Percentiles rank a stretch among this genome's conserved stretches.
phyloP scores from a whole-genome alignment of 2,113 vertebrate genomes.

The Boulengeromyrus knoepffleri region DNA sequence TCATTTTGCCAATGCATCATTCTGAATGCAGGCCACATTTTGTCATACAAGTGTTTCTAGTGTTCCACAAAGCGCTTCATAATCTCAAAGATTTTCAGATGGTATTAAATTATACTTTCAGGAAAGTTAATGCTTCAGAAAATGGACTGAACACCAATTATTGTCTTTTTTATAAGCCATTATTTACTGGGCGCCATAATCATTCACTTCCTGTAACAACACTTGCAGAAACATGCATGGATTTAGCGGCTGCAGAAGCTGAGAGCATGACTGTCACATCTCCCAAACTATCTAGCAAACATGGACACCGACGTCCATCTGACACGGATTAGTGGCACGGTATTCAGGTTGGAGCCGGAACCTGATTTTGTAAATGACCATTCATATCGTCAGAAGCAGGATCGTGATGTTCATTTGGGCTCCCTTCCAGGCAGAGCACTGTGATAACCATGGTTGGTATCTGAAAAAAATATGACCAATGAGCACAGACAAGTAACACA shows the following conservation, averaged over 20 bases:
- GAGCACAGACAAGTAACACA: neutral
- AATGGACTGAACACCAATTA: neutral
- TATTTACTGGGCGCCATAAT: neutral
- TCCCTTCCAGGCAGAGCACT: neutral
- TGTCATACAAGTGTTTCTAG: neutral
- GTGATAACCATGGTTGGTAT: neutral
- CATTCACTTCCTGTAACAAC: neutral
- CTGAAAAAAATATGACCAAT: neutral
- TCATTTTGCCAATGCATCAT: neutral
- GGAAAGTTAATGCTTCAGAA: neutral
- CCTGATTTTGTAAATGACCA: constrained; percentile 3
- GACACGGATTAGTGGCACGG: constrained; percentile 16
- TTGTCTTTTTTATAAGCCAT: neutral
- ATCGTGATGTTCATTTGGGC: neutral
- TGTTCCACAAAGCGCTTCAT: neutral
- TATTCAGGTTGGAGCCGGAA: constrained; percentile 25
- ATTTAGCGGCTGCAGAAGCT: neutral
- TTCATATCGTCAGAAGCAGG: neutral
- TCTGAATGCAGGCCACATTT: neutral
- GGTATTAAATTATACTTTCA: neutral
- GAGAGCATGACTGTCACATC: neutral
- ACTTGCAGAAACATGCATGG: neutral
- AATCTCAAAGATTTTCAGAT: neutral
- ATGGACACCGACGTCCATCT: constrained; percentile 11
- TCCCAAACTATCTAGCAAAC: neutral